Evolutionary conservation across 2,113 vertebrate species (phyloP).

Genomic region (Neolamprologus hecqui): DNA sequence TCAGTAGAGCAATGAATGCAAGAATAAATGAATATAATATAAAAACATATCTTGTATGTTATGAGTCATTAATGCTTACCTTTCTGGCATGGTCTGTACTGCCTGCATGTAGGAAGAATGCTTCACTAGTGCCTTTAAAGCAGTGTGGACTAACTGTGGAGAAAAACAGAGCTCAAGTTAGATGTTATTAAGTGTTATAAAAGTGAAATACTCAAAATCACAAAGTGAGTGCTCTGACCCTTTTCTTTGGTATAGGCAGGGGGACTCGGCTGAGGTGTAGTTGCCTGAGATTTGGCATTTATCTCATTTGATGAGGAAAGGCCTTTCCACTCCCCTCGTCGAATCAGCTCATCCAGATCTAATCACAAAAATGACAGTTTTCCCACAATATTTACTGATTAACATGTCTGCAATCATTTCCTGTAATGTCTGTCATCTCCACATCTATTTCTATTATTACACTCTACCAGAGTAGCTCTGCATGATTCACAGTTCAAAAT

Average conservation of each 20-base stretch:
- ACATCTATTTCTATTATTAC: background rate
- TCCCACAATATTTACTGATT: background rate
- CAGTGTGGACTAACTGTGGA: conserved; percentile 32
- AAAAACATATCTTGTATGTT: background rate
- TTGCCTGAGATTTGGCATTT: background rate
- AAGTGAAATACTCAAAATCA: background rate
- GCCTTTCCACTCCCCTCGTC: conserved; percentile 40
- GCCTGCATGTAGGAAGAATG: conserved; percentile 14
- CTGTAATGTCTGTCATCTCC: background rate
- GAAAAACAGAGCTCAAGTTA: background rate
- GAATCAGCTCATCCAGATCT: conserved; percentile 70
- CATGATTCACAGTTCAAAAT: background rate
- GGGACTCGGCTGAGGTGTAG: conserved; percentile 22
- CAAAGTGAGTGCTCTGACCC: conserved; percentile 17
- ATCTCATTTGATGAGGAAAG: conserved; percentile 1
- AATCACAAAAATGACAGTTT: background rate
- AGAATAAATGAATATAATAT: background rate
- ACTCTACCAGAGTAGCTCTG: background rate
- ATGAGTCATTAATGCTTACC: conserved; percentile 4
- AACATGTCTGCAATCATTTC: fast-evolving
- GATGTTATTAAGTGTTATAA: background rate
- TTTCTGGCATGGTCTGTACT: background rate
- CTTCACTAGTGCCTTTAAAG: background rate
- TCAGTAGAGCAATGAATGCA: background rate
- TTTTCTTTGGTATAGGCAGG: conserved; percentile 64